Evolutionary conservation across 2,888 invertebrate genomes (phyloP).

Genomic region (Glyphotaelius pellucidus): DNA sequence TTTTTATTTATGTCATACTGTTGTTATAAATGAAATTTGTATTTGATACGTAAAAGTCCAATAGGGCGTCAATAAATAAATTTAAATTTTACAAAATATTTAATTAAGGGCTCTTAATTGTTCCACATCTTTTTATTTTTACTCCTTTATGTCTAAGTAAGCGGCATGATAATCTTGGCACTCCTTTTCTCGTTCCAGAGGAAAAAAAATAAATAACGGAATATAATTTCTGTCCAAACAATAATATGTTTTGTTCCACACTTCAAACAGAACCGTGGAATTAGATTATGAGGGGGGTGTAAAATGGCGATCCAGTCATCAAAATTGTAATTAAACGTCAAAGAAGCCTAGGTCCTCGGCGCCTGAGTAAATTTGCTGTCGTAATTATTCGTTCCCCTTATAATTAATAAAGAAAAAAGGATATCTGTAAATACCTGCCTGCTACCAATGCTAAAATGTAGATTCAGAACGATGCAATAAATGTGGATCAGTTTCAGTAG

Average conservation of each 20-base stretch:
- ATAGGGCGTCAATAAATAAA: too few species aligned
- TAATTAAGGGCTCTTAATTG: not conserved
- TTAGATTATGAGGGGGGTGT: not conserved
- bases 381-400: conserved; percentile 37
- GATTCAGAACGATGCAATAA: not conserved
- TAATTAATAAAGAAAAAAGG: conserved; percentile 15
- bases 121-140: not conserved
- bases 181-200: not conserved
- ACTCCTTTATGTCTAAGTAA: not conserved
- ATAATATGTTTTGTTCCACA: not conserved
- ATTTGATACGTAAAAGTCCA: too few species aligned
- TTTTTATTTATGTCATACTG: too few species aligned
- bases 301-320: conserved; percentile 5
- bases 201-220: not conserved
- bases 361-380: conserved; percentile 34
- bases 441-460: not conserved
- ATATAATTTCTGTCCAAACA: not conserved
- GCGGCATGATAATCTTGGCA: not conserved
- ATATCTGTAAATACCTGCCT: not conserved
- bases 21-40: too few species aligned
- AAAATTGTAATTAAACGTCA: conserved; percentile 41
- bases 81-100: too few species aligned
- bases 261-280: not conserved
- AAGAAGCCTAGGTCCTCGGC: not conserved
- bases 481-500: not conserved